Conservation (phyloP, 2,888 invertebrate genomes). For the Ferrisia virgata region DNA sequence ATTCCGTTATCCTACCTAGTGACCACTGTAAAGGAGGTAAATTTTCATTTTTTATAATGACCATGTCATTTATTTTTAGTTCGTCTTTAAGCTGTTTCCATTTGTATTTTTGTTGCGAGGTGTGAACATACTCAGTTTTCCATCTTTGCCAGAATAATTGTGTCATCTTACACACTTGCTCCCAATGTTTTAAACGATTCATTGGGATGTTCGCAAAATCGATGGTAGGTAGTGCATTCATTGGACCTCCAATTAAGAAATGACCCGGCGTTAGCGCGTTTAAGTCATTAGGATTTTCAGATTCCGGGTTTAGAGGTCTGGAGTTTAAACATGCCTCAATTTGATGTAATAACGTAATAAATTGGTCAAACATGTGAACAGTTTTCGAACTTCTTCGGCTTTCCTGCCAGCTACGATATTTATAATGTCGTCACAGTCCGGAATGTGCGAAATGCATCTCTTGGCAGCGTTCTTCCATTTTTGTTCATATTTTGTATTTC, state of each 20-base stretch:
- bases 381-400: too few species aligned
- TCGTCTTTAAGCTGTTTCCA: constrained; percentile 33
- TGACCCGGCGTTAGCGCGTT: constrained; percentile 47
- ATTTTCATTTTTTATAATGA: background rate
- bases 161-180: background rate
- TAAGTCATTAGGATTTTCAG: background rate
- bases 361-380: too few species aligned
- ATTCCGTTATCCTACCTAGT: background rate
- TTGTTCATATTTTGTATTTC: too few species aligned
- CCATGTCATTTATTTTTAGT: background rate
- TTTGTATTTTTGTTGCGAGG: constrained; percentile 23
- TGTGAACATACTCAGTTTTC: background rate
- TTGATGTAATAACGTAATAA: too few species aligned
- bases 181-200: background rate
- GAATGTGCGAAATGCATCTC: too few species aligned
- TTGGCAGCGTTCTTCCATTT: too few species aligned
- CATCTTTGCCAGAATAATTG: background rate
- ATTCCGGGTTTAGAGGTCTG: background rate
- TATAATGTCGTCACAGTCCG: too few species aligned
- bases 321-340: background rate
- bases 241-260: constrained; percentile 51
- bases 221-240: constrained; percentile 50
- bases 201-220: constrained; percentile 47
- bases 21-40: background rate
- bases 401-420: too few species aligned